Evolutionary conservation across 2,888 invertebrate species (phyloP).

Genomic region (Metopia argyrocephala): DNA sequence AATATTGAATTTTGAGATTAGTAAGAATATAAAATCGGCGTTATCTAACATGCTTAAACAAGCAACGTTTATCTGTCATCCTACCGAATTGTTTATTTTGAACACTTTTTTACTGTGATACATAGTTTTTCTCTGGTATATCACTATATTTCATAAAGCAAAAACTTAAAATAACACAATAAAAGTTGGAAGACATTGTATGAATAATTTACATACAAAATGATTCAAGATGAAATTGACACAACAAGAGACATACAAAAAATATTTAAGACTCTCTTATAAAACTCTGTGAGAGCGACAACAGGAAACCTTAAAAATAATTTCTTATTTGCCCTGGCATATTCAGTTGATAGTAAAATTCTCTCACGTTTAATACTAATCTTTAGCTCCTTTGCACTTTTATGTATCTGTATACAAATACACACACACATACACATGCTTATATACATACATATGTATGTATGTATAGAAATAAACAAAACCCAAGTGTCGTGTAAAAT

Average conservation of each 20-base stretch:
- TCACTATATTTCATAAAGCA: too few species aligned
- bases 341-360: not conserved
- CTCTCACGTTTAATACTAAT: not conserved
- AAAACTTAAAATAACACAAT: not conserved
- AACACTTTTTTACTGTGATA: too few species aligned
- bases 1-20: too few species aligned
- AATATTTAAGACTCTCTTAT: not conserved
- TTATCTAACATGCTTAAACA: too few species aligned
- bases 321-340: not conserved
- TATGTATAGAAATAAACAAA: slow-evolving; percentile 49
- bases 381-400: not conserved
- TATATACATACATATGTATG: not conserved
- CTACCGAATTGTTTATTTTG: too few species aligned
- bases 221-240: not conserved
- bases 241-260: not conserved
- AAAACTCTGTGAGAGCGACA: not conserved
- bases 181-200: not conserved
- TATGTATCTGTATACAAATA: not conserved
- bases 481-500: slow-evolving; percentile 16
- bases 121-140: too few species aligned
- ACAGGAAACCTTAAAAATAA: not conserved
- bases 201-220: not conserved
- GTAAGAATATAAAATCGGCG: too few species aligned
- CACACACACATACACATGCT: not conserved
- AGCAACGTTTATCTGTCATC: too few species aligned